phyloP scores from a whole-genome alignment of 2,113 vertebrate genomes.

The Oreotrochilus melanogaster region DNA sequence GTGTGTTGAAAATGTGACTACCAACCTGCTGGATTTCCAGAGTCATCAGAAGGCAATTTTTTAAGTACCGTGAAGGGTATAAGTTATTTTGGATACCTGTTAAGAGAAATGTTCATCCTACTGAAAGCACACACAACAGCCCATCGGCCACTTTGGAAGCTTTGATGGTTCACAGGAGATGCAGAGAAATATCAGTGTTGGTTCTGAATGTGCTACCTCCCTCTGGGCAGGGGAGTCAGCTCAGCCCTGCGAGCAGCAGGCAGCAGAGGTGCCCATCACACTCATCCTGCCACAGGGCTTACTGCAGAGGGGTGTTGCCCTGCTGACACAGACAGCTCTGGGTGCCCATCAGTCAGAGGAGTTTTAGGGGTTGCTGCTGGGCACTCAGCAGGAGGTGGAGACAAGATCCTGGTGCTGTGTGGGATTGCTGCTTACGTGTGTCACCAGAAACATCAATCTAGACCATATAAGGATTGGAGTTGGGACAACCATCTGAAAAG shows the following conservation, averaged over 20 bases:
- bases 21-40: background rate
- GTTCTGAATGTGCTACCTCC: background rate
- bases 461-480: background rate
- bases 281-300: rapidly evolving
- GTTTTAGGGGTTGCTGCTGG: background rate
- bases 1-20: background rate
- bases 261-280: rapidly evolving
- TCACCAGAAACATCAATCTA: background rate
- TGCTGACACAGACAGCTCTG: background rate
- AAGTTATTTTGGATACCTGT: too few relatives aligned
- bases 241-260: background rate
- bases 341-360: background rate
- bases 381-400: background rate
- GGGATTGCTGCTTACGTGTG: background rate
- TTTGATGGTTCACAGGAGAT: background rate
- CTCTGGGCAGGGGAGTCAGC: background rate
- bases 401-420: rapidly evolving
- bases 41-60: background rate
- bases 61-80: background rate
- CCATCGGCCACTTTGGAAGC: rapidly evolving
- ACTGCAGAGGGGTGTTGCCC: background rate
- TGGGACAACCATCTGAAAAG: background rate
- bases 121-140: background rate
- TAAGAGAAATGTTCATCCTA: background rate
- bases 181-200: too few relatives aligned